Base-by-base conservation (phyloP, 2,797 vertebrate species). In the Sus cebifrons region DNA sequence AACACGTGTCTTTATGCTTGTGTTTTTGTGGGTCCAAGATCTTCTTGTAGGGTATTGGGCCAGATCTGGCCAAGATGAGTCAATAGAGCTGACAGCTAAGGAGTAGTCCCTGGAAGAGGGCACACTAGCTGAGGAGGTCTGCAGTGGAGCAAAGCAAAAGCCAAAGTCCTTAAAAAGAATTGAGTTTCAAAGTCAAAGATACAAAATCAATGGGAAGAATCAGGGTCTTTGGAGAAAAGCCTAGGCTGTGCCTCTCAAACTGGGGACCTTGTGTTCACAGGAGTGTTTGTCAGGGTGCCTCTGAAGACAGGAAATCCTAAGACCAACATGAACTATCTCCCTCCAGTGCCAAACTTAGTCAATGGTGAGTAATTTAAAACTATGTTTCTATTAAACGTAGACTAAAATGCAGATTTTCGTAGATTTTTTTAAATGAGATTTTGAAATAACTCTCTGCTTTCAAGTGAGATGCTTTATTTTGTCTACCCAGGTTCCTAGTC, bases 361-460 rank as follows among this genome's bases (percentile, higher is more conserved):
- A 62, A 17, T 40, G 56, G 89, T 97, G 73, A 96, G 96, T 96
- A 83, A 67, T 85, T 78, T n/a, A 60, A 91, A 91, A 96, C 52
- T 78, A 23, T 60, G 27, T 64, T 95, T 86, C 64, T 94, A 56
- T 17, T 36, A 78, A 90, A 78, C 16, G 32, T 20, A 73, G 6
- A 70, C 2, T 54, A 68, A 96, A 81, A 13, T 20, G 6, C 21
- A 83, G 60, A 52, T 52, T 6, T 78, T 65, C 14, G 62, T 3
- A 23, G 54, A 88, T 92, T 83, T 87, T 49, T 49, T 49, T 49
- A 73, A 97, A 44, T 74, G 40, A 52, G 16, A 71, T 75, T 74
- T 93, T 73, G 93, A 82, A 82, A 60, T 89, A 92, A 67, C 12
- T 29, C 12, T 20, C 0, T 40, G 15, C 12, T 86, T 86, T 92